phyloP scores from a whole-genome alignment of 2,797 vertebrate genomes.

The Notolabrus celidotus region DNA sequence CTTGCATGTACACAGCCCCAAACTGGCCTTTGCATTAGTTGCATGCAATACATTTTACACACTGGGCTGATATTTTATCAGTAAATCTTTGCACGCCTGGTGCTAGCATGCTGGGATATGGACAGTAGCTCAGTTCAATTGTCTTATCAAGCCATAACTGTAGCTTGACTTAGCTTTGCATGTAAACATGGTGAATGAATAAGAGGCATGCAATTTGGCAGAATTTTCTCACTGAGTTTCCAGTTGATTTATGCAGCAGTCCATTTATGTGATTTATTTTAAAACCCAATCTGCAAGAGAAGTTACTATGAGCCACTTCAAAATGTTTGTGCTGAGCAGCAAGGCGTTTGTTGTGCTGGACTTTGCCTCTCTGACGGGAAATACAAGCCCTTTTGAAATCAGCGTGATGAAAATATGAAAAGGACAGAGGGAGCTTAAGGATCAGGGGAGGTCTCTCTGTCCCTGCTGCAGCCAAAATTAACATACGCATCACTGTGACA shows the following conservation, averaged over 20 bases:
- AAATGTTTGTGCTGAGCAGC: slow-evolving; percentile 17
- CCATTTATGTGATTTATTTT: slow-evolving; percentile 14
- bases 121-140: too few species aligned
- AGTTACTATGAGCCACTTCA: slow-evolving; percentile 8
- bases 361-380: too few species aligned
- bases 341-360: neutral
- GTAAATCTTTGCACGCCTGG: too few species aligned
- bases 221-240: slow-evolving; percentile 8
- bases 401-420: slow-evolving; percentile 29
- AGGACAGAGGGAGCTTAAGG: neutral
- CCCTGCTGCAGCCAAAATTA: slow-evolving; percentile 11
- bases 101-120: too few species aligned
- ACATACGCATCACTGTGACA: slow-evolving; percentile 13
- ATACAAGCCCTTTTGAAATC: slow-evolving; percentile 29
- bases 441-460: slow-evolving; percentile 14
- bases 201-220: slow-evolving; percentile 1
- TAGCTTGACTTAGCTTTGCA: too few species aligned
- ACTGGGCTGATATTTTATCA: too few species aligned
- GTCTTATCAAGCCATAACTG: too few species aligned
- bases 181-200: neutral
- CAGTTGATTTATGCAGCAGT: slow-evolving; percentile 27
- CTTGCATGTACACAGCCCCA: too few species aligned
- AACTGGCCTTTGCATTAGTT: too few species aligned
- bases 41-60: too few species aligned
- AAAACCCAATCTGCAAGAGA: slow-evolving; percentile 11